These are phyloP conservation scores for Callipepla squamata DNA, from an alignment of 2,113 vertebrate genomes.

Conservation along the genomic window DNA sequence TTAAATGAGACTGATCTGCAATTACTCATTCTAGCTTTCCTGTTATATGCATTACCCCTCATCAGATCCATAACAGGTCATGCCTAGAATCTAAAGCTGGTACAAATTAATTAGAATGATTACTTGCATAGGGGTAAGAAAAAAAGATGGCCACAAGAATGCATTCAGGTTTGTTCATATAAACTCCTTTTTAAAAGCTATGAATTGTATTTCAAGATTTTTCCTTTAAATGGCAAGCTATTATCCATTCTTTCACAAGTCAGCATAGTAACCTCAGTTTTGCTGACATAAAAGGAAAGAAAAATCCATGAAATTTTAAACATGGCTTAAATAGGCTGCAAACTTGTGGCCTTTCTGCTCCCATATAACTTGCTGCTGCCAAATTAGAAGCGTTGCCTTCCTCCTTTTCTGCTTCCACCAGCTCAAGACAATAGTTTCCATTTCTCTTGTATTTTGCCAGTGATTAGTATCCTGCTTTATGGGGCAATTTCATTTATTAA, in stretches of 20 bases:
- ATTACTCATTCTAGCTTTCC: conserved; percentile 13
- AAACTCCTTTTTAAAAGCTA: background rate
- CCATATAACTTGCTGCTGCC: background rate
- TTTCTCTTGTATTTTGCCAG: background rate
- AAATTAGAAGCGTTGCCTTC: background rate
- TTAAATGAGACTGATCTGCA: background rate
- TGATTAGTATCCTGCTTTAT: background rate
- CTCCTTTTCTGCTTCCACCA: background rate
- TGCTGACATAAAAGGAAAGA: background rate
- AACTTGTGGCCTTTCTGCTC: background rate
- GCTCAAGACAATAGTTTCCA: background rate
- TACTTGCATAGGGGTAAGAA: background rate
- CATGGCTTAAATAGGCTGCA: background rate
- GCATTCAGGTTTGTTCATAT: background rate
- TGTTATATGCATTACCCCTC: background rate
- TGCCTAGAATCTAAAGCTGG: background rate
- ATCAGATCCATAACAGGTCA: background rate
- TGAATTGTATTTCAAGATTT: background rate
- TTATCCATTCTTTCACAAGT: background rate
- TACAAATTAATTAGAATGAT: background rate
- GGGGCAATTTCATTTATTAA: background rate
- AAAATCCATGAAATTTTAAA: background rate
- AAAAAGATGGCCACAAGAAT: background rate
- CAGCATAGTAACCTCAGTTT: background rate
- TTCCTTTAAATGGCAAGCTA: background rate